Evolutionary conservation across 2,113 vertebrate species (phyloP), one percentile per base, ranked within the genome.

Genomic region (Catharus bicknelli): DNA sequence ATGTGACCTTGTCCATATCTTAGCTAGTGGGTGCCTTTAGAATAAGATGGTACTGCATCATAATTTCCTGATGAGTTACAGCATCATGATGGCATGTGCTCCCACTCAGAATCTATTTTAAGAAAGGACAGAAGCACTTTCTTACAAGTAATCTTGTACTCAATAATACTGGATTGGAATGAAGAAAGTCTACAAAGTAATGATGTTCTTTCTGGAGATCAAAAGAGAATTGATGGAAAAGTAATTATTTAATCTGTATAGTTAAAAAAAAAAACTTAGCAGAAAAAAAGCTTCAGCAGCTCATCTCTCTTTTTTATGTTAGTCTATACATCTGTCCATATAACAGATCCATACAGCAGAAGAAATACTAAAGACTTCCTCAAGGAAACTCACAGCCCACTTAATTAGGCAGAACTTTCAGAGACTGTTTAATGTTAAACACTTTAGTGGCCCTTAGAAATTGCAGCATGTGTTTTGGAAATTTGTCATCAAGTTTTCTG

Each of bases 41-140:
- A 92, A 66, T 90, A 95, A 86, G 67, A 94, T 7, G 27, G 45
- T 96, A 47, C 81, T 81, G 40, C 63, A 82, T 97, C 94, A 75
- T 90, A 93, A 87, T 89, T 95, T 96, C 36, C 64, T 90, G 64
- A 90, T 83, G 57, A 95, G 55, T 88, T 94, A 84, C 54, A 94
- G 72, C 95, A 93, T 96, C 69, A 70, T 95, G 82, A 93, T 96
- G 95, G 74, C 91, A 92, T 94, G 67, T 87, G 93, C 40, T 94
- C 86, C 85, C 76, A 95, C 92, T 96, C 79, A 63, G 53, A 95
- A 76, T 95, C 95, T 96, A 95, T 97, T 97, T 97, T 97, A 94
- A 95, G 95, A 95, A 97, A 94, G 92, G 91, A 90, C 91, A 94
- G 90, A 96, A 96, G 90, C 74, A 81, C 90, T 89, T 94, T 97